Evolutionary conservation across 1,140 invertebrate species (phyloP).

Genomic region (Penaeus chinensis): DNA sequence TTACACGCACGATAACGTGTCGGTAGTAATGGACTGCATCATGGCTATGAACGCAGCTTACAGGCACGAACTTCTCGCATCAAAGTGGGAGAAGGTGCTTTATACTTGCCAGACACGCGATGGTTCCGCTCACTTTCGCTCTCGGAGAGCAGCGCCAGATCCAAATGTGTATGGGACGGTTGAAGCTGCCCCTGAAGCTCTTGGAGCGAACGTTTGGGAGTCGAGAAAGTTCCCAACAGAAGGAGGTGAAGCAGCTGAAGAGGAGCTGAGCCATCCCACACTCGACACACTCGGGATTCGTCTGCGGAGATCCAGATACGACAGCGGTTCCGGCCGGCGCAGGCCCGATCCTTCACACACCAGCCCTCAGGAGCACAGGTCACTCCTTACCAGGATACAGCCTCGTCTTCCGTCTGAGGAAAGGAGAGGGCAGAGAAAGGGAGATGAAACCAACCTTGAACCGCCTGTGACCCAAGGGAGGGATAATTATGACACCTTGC

Average conservation of each 20-base stretch:
- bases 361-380: neutral
- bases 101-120: slow-evolving; percentile 20
- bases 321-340: no score
- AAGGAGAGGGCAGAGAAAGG: no score
- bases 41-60: slow-evolving; percentile 19
- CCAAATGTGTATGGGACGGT: neutral
- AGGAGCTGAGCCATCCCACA: neutral
- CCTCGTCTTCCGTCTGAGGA: no score
- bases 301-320: neutral
- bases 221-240: neutral
- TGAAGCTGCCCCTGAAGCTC: neutral
- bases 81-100: neutral
- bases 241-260: neutral
- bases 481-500: no score
- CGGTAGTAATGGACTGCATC: slow-evolving; percentile 46
- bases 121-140: slow-evolving; percentile 40
- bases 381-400: no score
- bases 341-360: neutral
- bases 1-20: slow-evolving; percentile 29
- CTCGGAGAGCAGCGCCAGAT: slow-evolving; percentile 2
- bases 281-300: neutral
- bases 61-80: neutral
- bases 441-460: no score
- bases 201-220: neutral
- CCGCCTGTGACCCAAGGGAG: no score